These are phyloP conservation scores for Cardiocondyla obscurior DNA, from an alignment of 1,140 invertebrate species.

Conservation along the genomic window DNA sequence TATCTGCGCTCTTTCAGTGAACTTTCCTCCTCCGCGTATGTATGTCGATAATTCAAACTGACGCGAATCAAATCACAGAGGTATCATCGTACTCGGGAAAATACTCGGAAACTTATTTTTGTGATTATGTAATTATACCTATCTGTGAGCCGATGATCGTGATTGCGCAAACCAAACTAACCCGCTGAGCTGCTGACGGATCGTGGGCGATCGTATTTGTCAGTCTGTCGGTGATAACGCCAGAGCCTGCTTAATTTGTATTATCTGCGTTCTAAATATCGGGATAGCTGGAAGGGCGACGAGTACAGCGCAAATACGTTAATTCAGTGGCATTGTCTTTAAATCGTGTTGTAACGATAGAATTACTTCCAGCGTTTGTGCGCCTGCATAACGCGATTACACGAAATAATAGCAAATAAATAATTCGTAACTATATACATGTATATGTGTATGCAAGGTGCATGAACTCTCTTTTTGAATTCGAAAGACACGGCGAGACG, in stretches of 20 bases:
- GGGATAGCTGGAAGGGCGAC: background rate
- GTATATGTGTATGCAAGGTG: background rate
- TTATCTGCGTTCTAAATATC: constrained; percentile 8
- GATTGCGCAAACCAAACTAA: background rate
- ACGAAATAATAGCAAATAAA: background rate
- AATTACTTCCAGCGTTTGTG: constrained; percentile 1
- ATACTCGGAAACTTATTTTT: constrained; percentile 72
- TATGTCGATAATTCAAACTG: constrained; percentile 41
- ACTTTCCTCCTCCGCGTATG: constrained; percentile 26
- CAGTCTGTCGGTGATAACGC: constrained; percentile 20
- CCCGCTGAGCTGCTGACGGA: constrained; percentile 1
- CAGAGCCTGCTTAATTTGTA: constrained; percentile 34
- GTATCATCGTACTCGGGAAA: constrained; percentile 58
- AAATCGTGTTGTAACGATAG: background rate
- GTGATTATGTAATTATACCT: constrained; percentile 58
- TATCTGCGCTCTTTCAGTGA: constrained; percentile 86
- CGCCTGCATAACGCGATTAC: background rate
- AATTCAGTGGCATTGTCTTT: background rate
- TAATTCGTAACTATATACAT: background rate
- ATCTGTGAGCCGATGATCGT: constrained; percentile 14
- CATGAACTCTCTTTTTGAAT: background rate
- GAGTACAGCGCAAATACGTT: background rate
- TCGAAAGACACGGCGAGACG: background rate
- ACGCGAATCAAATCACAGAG: constrained; percentile 68
- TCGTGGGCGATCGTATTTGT: background rate